Evolutionary conservation across 2,888 invertebrate species (phyloP).

Genomic region (Busseola fusca): DNA sequence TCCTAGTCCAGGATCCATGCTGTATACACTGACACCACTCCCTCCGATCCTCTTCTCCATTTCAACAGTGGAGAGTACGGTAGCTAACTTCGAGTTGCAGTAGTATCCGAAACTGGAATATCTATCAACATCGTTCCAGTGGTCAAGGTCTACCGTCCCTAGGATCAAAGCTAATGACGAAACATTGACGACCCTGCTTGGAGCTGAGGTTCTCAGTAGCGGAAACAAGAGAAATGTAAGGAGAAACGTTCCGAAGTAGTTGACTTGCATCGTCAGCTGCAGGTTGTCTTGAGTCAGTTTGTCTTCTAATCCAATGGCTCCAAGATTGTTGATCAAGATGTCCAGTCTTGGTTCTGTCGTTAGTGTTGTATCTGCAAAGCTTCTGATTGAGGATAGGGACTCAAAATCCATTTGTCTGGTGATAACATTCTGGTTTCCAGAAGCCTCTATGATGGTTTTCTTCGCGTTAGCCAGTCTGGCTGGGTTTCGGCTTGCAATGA

Average conservation of each 20-base stretch:
- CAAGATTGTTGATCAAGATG: conserved; percentile 85
- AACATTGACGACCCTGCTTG: conserved; percentile 77
- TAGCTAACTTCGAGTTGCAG: conserved; percentile 82
- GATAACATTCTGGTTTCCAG: conserved; percentile 69
- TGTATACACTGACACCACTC: conserved; percentile 92
- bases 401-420: conserved; percentile 84
- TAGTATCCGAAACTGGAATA: conserved; percentile 90
- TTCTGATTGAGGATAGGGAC: conserved; percentile 86
- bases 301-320: conserved; percentile 81
- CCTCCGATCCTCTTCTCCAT: conserved; percentile 72
- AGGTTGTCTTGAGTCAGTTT: conserved; percentile 89
- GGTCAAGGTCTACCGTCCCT: conserved; percentile 91
- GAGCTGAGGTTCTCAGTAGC: conserved; percentile 73
- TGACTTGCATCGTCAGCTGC: conserved; percentile 90
- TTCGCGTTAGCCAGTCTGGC: conserved; percentile 69
- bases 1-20: conserved; percentile 94
- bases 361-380: conserved; percentile 89
- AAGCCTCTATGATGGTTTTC: conserved; percentile 65
- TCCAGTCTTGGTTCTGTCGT: conserved; percentile 84
- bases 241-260: conserved; percentile 79
- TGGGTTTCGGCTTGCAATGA: conserved; percentile 87
- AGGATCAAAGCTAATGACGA: conserved; percentile 90
- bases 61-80: conserved; percentile 86
- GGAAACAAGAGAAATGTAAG: conserved; percentile 78
- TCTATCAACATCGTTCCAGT: conserved; percentile 91